Evolutionary conservation across 92 coral and sea anemone genomes (phyloP).

Genomic region (Bergia sp.): DNA sequence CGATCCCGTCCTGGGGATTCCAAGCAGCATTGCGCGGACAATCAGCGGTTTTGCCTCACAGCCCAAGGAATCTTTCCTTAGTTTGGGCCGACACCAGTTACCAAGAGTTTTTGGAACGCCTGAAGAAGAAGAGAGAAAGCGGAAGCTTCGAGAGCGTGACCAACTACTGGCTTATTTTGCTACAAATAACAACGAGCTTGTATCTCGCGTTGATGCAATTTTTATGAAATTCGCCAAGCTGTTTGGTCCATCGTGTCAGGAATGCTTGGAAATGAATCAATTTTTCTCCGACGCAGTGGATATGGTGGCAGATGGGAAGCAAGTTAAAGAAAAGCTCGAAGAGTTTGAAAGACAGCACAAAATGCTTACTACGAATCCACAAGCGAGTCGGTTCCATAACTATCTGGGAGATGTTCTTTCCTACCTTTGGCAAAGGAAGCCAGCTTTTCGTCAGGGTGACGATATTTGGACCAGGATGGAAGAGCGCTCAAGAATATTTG

Average conservation of each 20-base stretch:
- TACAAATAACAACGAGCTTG: constrained; percentile 62
- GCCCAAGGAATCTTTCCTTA: constrained; percentile 35
- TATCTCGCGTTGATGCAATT: constrained; percentile 80
- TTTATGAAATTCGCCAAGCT: constrained; percentile 84
- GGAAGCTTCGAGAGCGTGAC: constrained; percentile 66
- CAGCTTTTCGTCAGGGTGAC: constrained; percentile 78
- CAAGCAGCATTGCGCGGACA: constrained; percentile 6
- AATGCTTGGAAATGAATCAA: constrained; percentile 74
- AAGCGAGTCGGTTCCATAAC: constrained; percentile 20
- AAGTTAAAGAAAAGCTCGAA: constrained; percentile 21
- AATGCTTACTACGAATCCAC: constrained; percentile 40
- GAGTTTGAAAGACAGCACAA: constrained; percentile 46
- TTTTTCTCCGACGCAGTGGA: constrained; percentile 68
- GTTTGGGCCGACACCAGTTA: constrained; percentile 58
- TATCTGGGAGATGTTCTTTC: not conserved
- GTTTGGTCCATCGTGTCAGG: constrained; percentile 74
- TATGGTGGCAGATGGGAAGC: constrained; percentile 52
- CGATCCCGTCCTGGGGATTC: constrained; percentile 26
- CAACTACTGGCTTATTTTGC: constrained; percentile 84
- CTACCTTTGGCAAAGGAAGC: constrained; percentile 23
- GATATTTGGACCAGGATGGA: constrained; percentile 87
- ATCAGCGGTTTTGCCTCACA: not conserved
- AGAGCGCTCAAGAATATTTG: constrained; percentile 58
- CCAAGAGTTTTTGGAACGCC: constrained; percentile 73
- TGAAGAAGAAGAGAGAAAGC: constrained; percentile 63